These are phyloP conservation scores for Exephanes ischioxanthus DNA, from an alignment of 2,888 invertebrate species.

Conservation along the genomic window DNA sequence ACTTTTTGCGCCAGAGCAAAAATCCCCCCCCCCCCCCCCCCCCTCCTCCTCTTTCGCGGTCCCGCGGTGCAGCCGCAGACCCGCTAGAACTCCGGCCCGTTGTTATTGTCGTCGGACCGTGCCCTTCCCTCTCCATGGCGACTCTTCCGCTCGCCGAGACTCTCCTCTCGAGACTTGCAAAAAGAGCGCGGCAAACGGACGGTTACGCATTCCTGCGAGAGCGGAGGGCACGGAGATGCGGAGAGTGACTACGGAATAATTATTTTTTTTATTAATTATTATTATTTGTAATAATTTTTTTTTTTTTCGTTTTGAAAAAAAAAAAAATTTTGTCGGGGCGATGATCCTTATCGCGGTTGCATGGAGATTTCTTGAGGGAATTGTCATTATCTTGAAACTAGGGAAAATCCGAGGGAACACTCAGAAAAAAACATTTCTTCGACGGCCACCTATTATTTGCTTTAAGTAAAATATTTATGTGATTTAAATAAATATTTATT, in stretches of 20 bases:
- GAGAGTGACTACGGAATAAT: slow-evolving; percentile 9
- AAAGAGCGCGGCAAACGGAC: slow-evolving; percentile 62
- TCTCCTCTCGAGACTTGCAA: slow-evolving; percentile 57
- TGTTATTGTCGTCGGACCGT: slow-evolving; percentile 34
- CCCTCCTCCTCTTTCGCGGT: not conserved
- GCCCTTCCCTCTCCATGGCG: slow-evolving; percentile 14
- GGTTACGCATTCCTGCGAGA: slow-evolving; percentile 62
- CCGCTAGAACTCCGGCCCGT: slow-evolving; percentile 14
- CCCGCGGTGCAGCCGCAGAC: slow-evolving; percentile 22
- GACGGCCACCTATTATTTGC: no score
- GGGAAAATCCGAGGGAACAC: no score
- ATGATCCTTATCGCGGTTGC: not conserved
- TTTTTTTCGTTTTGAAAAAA: not conserved
- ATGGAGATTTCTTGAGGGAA: no score
- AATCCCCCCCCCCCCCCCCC: no score
- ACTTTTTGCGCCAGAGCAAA: slow-evolving; percentile 21
- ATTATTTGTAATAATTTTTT: not conserved
- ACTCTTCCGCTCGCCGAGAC: slow-evolving; percentile 3
- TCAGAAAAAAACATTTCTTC: no score
- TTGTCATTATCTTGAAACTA: no score
- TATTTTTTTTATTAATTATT: not conserved
- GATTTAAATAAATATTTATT: no score
- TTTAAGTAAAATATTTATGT: no score
- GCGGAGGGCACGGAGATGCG: slow-evolving; percentile 33
- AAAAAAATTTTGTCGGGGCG: slow-evolving; percentile 17